Base-by-base conservation (phyloP, 2,797 vertebrate species). In the Myotis vivesi region DNA sequence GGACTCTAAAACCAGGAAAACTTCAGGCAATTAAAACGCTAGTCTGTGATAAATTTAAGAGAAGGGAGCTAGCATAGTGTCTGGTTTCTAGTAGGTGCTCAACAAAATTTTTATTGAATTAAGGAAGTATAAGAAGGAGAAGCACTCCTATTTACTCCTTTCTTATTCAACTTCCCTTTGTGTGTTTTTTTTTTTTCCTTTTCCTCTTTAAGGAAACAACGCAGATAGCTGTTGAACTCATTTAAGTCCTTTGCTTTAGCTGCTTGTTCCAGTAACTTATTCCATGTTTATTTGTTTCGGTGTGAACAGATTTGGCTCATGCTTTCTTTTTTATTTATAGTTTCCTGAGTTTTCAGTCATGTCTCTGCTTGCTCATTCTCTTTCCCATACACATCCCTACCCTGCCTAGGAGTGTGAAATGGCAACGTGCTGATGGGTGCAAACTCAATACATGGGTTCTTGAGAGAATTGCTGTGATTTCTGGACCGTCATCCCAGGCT, bases 281-380 rank as follows among this genome's bases (percentile, higher is more conserved):
- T 96, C 97, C 98, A 98, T 97, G 97, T 92, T 97, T 97, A 97
- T 95, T 97, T 92, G 72, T 80, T 89, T 97, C 77, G 95, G 91
- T 97, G 96, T 87, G 86, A 96, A 97, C 93, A 88, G 91, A n/a
- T 87, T 68, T 86, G 97, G 91, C 87, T 55, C 41, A 11, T 0
- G 51, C 55, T 95, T 98, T 87, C 66, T 81, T 73, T 55, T 97
- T 98, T 95, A 90, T 90, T 97, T 98, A 95, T 53, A 59, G 93
- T 97, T 97, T 97, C 95, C 91, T 93, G 96, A 87, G 95, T 96
- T 97, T 97, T 92, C 79, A 49, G 38, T 93, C 95, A 85, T 87
- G 68, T 89, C 49, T 87, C 69, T 89, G 62, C 75, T 33, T 51
- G 77, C 84, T 95, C 8, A 33, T 91, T 87, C 22, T 68, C 53